phyloP scores from a whole-genome alignment of 2,888 invertebrate species.

The Leuctra nigra region DNA sequence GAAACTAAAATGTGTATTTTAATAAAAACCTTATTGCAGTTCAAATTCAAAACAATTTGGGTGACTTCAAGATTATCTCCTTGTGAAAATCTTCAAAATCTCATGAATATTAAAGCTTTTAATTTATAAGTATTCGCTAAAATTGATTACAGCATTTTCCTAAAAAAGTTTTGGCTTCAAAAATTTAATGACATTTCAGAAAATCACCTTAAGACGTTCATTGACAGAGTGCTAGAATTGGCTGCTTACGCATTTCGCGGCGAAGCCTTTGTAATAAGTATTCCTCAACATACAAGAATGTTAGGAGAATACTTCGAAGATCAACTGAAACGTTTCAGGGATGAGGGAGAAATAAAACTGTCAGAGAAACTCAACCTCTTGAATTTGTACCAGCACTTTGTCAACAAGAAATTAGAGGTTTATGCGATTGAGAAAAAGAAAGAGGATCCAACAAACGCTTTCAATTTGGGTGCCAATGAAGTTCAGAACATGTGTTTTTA shows the following conservation, averaged over 20 bases:
- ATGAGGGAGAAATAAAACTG: not conserved
- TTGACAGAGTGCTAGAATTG: not conserved
- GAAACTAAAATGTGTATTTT: not conserved
- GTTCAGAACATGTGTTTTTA: not conserved
- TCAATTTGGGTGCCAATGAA: not conserved
- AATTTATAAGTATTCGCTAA: slow-evolving; percentile 9
- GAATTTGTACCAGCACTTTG: slow-evolving; percentile 12
- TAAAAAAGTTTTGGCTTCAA: not conserved
- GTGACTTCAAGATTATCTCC: slow-evolving; percentile 14
- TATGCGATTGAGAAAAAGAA: slow-evolving; percentile 16
- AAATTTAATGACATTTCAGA: not conserved
- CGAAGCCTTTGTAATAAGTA: slow-evolving; percentile 13
- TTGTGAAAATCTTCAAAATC: slow-evolving; percentile 5
- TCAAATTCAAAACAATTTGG: slow-evolving; percentile 1
- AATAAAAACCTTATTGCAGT: not conserved
- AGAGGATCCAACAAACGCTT: slow-evolving; percentile 2
- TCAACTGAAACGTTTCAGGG: not conserved
- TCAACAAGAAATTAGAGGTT: slow-evolving; percentile 14
- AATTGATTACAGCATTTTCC: slow-evolving; percentile 4
- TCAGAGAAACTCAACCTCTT: slow-evolving; percentile 9
- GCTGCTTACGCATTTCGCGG: slow-evolving; percentile 4
- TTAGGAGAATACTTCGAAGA: slow-evolving; percentile 20
- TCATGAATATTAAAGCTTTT: not conserved
- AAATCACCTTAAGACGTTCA: not conserved
- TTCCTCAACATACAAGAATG: slow-evolving; percentile 18